Percentiles rank a stretch among this genome's conserved stretches.
These are phyloP conservation scores for Trachurus trachurus DNA, from an alignment of 2,797 vertebrate species.

Conservation along the genomic window DNA sequence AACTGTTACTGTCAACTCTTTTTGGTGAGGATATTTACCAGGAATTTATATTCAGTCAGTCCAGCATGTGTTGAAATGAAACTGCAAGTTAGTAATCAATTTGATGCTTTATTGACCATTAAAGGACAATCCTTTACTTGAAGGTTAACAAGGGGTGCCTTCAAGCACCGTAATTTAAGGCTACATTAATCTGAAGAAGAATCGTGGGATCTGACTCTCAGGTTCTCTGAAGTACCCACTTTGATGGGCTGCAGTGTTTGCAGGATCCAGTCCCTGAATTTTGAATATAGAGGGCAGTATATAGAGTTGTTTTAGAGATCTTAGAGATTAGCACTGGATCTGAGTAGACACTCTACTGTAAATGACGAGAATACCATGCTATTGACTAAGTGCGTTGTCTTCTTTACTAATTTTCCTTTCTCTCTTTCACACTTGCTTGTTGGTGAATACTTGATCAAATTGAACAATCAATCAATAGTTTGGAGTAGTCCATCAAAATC, in stretches of 20 bases:
- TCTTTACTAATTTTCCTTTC: conserved; percentile 14
- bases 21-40: background rate
- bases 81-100: background rate
- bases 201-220: too few relatives aligned
- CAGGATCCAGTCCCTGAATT: conserved; percentile 14
- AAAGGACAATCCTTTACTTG: background rate
- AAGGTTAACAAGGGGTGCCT: background rate
- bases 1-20: background rate
- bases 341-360: conserved; percentile 7
- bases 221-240: background rate
- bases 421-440: conserved; percentile 23
- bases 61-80: background rate
- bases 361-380: conserved; percentile 6
- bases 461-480: conserved; percentile 50
- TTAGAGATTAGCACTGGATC: conserved; percentile 13
- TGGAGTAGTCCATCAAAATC: conserved; percentile 46
- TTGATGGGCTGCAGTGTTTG: background rate
- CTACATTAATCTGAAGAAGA: background rate
- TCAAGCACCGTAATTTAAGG: background rate
- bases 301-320: background rate
- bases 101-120: background rate
- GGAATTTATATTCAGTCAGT: background rate
- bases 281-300: too few relatives aligned
- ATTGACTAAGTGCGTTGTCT: conserved; percentile 19
- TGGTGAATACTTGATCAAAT: conserved; percentile 53